These are phyloP conservation scores for Laspeyria flexula DNA, from an alignment of 2,888 invertebrate species.

Conservation along the genomic window DNA sequence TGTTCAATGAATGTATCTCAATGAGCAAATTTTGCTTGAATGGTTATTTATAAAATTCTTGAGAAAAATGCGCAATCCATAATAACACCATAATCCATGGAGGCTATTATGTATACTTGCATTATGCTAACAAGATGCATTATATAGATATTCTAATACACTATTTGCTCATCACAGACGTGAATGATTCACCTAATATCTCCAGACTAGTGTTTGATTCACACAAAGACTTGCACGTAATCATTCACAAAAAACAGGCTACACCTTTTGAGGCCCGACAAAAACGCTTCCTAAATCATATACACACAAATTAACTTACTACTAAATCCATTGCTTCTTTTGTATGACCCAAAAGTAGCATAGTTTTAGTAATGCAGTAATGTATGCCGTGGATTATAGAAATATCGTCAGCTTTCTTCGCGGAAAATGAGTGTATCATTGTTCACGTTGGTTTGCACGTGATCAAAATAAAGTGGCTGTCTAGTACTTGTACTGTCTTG, in stretches of 20 bases:
- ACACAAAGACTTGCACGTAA: slow-evolving; percentile 58
- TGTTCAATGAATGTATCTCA: no score
- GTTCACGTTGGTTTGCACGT: slow-evolving; percentile 50
- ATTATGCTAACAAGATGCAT: no score
- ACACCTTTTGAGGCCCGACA: slow-evolving; percentile 53
- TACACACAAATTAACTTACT: not conserved
- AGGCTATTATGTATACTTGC: no score
- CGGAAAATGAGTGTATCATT: slow-evolving; percentile 24
- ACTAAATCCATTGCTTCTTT: not conserved
- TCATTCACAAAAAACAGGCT: slow-evolving; percentile 61
- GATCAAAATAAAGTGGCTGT: slow-evolving; percentile 33
- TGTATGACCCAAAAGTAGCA: not conserved
- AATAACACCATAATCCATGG: no score
- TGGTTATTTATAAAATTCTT: no score
- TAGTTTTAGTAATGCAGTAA: slow-evolving; percentile 3
- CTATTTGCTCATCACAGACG: no score
- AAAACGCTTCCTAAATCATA: slow-evolving; percentile 39
- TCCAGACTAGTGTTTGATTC: slow-evolving; percentile 49
- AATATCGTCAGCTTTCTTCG: slow-evolving; percentile 28
- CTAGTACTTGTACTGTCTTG: not conserved
- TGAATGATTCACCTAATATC: slow-evolving; percentile 69
- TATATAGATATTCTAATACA: no score
- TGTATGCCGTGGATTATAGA: slow-evolving; percentile 9
- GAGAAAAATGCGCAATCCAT: no score
- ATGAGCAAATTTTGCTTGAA: no score